Conservation (phyloP, 2,113 vertebrate genomes). For the Arenaria interpres region DNA sequence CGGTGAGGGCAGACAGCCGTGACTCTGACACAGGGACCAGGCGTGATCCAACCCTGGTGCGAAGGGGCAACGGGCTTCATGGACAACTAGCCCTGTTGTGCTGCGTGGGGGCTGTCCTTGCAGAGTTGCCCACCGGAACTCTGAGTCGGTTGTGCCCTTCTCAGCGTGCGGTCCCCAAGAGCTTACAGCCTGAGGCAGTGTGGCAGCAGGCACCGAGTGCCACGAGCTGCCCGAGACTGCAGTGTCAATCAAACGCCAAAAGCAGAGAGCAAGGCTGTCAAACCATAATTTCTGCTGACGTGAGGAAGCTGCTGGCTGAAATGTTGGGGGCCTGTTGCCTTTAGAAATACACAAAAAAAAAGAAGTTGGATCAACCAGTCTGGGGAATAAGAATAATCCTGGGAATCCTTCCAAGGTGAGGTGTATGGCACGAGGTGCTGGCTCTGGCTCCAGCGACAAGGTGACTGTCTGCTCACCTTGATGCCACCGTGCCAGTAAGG, state of each 20-base stretch:
- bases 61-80: neutral
- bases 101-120: neutral
- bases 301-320: neutral
- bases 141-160: neutral
- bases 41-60: neutral
- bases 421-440: neutral
- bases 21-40: rapidly evolving
- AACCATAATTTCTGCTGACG: neutral
- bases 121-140: neutral
- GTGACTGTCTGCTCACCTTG: constrained; percentile 42
- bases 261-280: neutral
- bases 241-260: neutral
- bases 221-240: neutral
- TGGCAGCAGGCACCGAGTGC: neutral
- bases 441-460: neutral
- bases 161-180: neutral
- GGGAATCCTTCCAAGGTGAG: neutral
- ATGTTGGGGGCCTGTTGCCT: neutral
- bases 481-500: neutral
- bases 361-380: neutral
- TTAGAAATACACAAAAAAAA: neutral
- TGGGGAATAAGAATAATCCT: constrained; percentile 2
- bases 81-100: neutral
- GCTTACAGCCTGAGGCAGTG: neutral
- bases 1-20: neutral